Conservation (phyloP, 2,888 invertebrate genomes). For the Morinoia aosen region DNA sequence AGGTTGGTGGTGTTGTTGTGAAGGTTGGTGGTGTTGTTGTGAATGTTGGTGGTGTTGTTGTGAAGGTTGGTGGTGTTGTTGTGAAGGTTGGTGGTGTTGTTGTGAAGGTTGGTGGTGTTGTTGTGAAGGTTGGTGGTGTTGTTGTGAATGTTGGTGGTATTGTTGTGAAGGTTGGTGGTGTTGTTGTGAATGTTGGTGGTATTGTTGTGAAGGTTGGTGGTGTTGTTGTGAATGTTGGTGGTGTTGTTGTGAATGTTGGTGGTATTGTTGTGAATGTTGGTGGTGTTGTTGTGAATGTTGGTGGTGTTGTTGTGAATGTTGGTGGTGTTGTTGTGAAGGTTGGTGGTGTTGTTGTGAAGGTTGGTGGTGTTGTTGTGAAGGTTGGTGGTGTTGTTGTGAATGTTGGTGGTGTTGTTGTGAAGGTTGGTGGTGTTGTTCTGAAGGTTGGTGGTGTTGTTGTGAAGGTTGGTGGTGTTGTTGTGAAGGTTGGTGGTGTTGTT, state of each 20-base stretch:
- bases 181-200: background rate
- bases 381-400: background rate
- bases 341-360: background rate
- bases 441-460: conserved; percentile 57
- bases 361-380: conserved; percentile 53
- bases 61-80: background rate
- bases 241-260: conserved; percentile 34
- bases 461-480: background rate
- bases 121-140: too few relatives aligned
- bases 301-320: background rate
- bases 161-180: too few relatives aligned
- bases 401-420: conserved; percentile 55
- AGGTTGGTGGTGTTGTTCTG: background rate
- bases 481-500: too few relatives aligned
- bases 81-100: too few relatives aligned
- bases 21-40: background rate
- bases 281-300: conserved; percentile 46
- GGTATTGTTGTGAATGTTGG: too few relatives aligned
- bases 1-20: conserved; percentile 57
- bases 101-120: background rate
- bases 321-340: conserved; percentile 50
- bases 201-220: background rate
- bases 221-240: too few relatives aligned
- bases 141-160: background rate
- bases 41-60: conserved; percentile 57